Conservation (phyloP, 2,113 vertebrate species). For the Burhinus bistriatus region DNA sequence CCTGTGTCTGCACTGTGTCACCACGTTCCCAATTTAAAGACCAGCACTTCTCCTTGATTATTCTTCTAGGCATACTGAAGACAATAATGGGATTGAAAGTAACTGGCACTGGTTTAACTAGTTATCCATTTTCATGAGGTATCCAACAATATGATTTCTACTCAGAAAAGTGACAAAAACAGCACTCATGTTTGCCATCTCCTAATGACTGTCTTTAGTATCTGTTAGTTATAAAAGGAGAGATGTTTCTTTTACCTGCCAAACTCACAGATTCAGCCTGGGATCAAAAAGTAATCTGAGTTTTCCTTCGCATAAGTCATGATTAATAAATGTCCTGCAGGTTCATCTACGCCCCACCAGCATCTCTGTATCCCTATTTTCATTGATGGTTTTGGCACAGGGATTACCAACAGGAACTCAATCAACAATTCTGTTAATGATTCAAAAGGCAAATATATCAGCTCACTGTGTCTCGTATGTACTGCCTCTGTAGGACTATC, state of each 20-base stretch:
- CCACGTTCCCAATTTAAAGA: not conserved
- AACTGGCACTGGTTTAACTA: not conserved
- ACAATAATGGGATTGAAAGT: not conserved
- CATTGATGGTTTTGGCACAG: conserved; percentile 62
- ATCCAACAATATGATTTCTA: conserved; percentile 31
- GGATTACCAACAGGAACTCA: conserved; percentile 60
- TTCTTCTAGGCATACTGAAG: not conserved
- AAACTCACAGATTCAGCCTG: conserved; percentile 59
- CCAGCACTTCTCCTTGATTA: not conserved
- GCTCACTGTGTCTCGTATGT: conserved; percentile 6
- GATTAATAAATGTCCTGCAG: conserved; percentile 60
- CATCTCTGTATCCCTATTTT: conserved; percentile 60
- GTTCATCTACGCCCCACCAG: conserved; percentile 58
- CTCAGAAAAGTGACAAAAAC: conserved; percentile 32
- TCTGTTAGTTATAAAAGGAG: conserved; percentile 46
- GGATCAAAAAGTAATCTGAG: conserved; percentile 66
- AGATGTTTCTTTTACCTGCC: conserved; percentile 62
- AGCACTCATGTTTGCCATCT: conserved; percentile 21
- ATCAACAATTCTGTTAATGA: conserved; percentile 66
- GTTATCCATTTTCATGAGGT: not conserved
- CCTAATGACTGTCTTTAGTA: conserved; percentile 8
- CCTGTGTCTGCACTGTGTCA: not conserved
- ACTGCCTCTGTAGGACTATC: conserved; percentile 35
- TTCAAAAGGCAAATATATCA: conserved; percentile 66
- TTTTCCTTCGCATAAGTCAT: conserved; percentile 57